phyloP scores from a whole-genome alignment of 2,797 vertebrate species.

The Gastrophryne carolinensis region DNA sequence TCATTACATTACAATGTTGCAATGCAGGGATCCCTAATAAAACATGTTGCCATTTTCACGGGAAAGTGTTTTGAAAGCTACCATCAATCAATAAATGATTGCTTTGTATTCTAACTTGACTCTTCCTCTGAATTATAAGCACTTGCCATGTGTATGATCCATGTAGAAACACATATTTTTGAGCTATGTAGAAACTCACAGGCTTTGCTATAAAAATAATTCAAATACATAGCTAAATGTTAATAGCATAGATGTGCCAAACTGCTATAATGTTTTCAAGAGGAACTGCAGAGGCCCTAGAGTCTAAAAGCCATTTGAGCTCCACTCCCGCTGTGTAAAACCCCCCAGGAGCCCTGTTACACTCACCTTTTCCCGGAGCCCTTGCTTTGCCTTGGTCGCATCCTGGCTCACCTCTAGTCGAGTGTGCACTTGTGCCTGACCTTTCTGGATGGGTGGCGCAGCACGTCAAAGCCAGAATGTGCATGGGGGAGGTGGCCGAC shows the following conservation, averaged over 20 bases:
- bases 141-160: not conserved
- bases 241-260: not conserved
- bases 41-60: not conserved
- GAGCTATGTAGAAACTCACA: not conserved
- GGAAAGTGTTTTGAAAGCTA: not conserved
- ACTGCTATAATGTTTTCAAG: not conserved
- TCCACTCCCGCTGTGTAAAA: no score
- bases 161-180: not conserved
- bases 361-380: no score
- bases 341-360: no score
- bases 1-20: no score
- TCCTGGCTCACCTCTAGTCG: no score
- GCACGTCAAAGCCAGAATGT: no score
- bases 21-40: not conserved
- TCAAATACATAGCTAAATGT: not conserved
- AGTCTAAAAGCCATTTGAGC: no score
- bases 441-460: no score
- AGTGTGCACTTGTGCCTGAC: no score
- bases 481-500: no score
- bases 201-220: not conserved
- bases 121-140: not conserved
- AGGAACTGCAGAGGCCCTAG: no score
- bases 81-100: constrained; percentile 10
- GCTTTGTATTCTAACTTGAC: constrained; percentile 1
- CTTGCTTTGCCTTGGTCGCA: no score